These are phyloP conservation scores for Marmota monax DNA, from an alignment of 2,113 vertebrate species.

Conservation along the genomic window DNA sequence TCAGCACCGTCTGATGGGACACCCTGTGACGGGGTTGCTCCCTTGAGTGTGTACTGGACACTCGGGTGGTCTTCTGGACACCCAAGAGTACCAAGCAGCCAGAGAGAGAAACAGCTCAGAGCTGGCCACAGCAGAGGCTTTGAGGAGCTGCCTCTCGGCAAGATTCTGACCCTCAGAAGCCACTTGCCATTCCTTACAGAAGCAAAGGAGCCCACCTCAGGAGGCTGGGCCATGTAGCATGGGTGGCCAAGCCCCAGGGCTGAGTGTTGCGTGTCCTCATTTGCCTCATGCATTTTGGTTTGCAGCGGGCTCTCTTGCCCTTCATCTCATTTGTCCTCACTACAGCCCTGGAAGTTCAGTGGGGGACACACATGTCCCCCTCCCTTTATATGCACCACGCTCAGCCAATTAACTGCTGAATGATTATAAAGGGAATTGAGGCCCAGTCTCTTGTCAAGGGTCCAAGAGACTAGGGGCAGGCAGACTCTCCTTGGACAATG, in stretches of 20 bases:
- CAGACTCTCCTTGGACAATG: not conserved
- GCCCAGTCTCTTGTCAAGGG: not conserved
- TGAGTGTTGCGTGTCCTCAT: fast-evolving
- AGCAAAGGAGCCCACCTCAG: not conserved
- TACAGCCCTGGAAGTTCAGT: not conserved
- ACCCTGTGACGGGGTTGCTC: too few relatives aligned
- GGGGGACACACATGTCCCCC: fast-evolving
- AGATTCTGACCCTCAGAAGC: not conserved
- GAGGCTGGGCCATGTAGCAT: not conserved
- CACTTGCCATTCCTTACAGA: not conserved
- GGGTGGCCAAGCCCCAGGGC: not conserved
- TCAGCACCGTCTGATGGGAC: not conserved
- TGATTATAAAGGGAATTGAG: not conserved
- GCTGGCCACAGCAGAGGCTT: too few relatives aligned
- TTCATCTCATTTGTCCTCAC: not conserved
- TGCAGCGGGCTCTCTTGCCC: not conserved
- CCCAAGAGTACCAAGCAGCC: not conserved
- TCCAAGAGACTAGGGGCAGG: not conserved
- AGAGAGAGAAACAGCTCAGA: not conserved
- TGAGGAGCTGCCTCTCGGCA: fast-evolving
- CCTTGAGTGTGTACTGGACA: not conserved
- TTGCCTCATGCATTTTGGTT: not conserved
- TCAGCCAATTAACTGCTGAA: not conserved
- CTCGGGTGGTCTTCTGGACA: too few relatives aligned
- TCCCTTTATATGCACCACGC: fast-evolving